Evolutionary conservation across 1,140 invertebrate species (phyloP), one percentile per base, ranked within the genome.

Genomic region (Papilio polyxenes): DNA sequence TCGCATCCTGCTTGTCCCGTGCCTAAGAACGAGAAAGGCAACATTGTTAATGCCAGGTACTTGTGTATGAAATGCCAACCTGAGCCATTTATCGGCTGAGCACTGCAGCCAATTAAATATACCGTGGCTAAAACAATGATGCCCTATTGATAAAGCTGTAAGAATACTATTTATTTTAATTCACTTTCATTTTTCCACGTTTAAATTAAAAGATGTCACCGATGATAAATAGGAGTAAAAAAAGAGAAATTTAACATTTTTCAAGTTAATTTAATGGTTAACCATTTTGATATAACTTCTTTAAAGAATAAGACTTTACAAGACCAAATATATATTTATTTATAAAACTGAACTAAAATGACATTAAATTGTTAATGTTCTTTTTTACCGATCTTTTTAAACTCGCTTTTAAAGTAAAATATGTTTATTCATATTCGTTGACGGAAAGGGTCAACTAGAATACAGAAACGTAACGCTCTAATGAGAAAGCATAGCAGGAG

Each of bases 401-500:
- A 44, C 40, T 44, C 40, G 7, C 4, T 7, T 53, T 53, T 65
- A 65, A 65, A 65, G n/a, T 31, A 72, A 72, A 72, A 72, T 40
- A 37, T 31, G 23, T 31, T 31, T 31, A 72, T 37, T 11, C 53
- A 15, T 77, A 77, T 49, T 17, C 17, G n/a, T 77, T 23, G 10
- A 23, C 48, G 10, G 44, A 80, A 62, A 37, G 69, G 56, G 65
- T 65, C 75, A 84, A 56, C 74, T 62, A 81, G 79, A 83, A 83
- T 49, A 87, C 87, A 87, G 85, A 92, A 92, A 88, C 89, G 90
- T 92, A 89, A 93, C 90, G 90, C 88, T 92, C 92, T 92, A 92
- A 93, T 90, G 90, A 88, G 86, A 89, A 91, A 90, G 89, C 87
- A 91, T 91, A 91, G 83, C 84, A 85, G 81, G 86, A 85, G 87